Conservation (phyloP, 2,888 invertebrate genomes). For the Aethes cnicana region DNA sequence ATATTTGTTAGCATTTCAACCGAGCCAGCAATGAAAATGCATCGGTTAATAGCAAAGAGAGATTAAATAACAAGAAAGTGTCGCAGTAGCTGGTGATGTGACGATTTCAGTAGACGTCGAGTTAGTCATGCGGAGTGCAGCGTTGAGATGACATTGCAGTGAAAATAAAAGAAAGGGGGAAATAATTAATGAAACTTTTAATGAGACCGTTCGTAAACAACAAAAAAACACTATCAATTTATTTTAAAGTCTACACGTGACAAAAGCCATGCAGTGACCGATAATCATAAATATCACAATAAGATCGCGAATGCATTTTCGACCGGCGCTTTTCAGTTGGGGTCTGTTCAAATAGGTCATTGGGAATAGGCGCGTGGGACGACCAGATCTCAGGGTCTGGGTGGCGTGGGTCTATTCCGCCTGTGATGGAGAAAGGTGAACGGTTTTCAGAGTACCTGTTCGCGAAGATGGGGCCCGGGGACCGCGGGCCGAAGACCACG, state of each 20-base stretch:
- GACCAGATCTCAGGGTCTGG: slow-evolving; percentile 29
- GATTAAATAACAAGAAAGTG: background rate
- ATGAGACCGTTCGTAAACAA: slow-evolving; percentile 6
- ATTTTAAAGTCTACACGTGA: slow-evolving; percentile 14
- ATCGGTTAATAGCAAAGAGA: background rate
- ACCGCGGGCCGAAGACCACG: slow-evolving; percentile 83
- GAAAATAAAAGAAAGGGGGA: slow-evolving; percentile 2
- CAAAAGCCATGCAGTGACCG: slow-evolving; percentile 13
- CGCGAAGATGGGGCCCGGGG: slow-evolving; percentile 89
- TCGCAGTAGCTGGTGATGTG: slow-evolving; percentile 7
- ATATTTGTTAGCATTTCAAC: background rate
- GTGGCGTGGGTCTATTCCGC: slow-evolving; percentile 42
- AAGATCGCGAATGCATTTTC: slow-evolving; percentile 2
- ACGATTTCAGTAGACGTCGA: slow-evolving; percentile 17
- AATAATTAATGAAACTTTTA: slow-evolving; percentile 20
- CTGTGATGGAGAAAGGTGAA: slow-evolving; percentile 84
- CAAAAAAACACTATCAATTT: background rate
- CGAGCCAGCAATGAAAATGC: slow-evolving; percentile 1
- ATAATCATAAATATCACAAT: no score
- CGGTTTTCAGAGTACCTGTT: slow-evolving; percentile 91
- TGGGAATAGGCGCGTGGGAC: slow-evolving; percentile 12
- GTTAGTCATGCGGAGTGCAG: slow-evolving; percentile 25
- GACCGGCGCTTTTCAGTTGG: slow-evolving; percentile 10
- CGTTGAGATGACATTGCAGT: slow-evolving; percentile 21
- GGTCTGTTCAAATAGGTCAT: slow-evolving; percentile 25